Conservation (phyloP, 2,797 vertebrate genomes). For the Capromys pilorides region DNA sequence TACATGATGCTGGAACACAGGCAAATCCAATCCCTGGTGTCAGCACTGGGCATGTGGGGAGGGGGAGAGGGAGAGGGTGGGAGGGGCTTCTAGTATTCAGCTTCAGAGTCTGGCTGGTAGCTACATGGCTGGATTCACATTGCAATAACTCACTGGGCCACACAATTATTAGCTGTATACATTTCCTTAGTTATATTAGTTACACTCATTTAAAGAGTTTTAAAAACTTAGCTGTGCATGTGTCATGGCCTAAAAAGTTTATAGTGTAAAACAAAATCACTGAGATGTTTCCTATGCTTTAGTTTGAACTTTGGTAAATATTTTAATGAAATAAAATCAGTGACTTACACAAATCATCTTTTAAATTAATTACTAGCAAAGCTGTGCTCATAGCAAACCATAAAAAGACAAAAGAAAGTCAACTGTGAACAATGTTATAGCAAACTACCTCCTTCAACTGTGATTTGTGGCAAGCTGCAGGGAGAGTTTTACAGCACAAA, state of each 20-base stretch:
- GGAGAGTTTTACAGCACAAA: slow-evolving; percentile 1
- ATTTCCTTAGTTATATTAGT: not conserved
- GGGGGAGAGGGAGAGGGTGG: not conserved
- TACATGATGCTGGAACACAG: not conserved
- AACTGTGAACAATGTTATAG: not conserved
- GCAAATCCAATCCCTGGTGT: not conserved
- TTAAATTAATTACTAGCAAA: not conserved
- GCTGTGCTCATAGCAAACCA: not conserved
- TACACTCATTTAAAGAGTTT: not conserved
- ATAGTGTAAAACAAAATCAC: not conserved
- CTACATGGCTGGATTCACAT: not conserved
- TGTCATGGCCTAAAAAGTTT: not conserved
- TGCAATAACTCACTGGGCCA: not conserved
- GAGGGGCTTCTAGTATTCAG: not conserved
- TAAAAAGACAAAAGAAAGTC: not conserved
- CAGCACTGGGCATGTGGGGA: not conserved
- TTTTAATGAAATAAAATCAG: slow-evolving; percentile 33
- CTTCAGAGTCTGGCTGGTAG: not conserved
- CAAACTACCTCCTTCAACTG: not conserved
- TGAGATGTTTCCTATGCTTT: not conserved
- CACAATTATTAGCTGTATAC: not conserved
- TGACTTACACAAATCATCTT: not conserved
- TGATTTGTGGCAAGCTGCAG: not conserved
- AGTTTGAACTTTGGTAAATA: not conserved
- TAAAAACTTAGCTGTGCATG: not conserved